Evolutionary conservation across 2,888 invertebrate species (phyloP).

Genomic region (Odontothrips loti): DNA sequence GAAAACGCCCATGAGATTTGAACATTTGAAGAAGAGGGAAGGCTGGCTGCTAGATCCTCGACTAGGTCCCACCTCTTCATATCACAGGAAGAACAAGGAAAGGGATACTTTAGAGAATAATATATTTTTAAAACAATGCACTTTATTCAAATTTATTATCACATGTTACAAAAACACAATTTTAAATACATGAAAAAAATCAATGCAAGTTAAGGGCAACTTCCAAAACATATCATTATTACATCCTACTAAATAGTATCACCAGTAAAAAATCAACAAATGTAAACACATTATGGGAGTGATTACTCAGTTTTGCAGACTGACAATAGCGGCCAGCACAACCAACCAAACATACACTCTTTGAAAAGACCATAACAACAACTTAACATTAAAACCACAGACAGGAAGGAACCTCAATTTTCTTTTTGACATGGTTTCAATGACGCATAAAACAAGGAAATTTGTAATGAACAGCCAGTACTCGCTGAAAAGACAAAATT

Average conservation of each 20-base stretch:
- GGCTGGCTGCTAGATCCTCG: no score
- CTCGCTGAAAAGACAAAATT: background rate
- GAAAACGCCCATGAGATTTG: no score
- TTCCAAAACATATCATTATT: no score
- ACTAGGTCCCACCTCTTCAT: no score
- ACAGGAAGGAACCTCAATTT: background rate
- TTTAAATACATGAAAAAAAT: no score
- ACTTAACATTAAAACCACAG: background rate
- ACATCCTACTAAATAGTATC: no score
- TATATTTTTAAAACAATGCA: background rate
- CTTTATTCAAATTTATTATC: background rate
- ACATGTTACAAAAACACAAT: background rate
- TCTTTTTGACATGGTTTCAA: background rate
- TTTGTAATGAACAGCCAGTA: background rate
- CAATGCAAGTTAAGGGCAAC: no score
- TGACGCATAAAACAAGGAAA: background rate
- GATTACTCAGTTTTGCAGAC: background rate
- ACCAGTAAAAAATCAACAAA: background rate
- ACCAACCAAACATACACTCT: background rate
- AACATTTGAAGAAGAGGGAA: background rate
- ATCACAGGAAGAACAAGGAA: no score
- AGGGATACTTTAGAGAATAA: no score
- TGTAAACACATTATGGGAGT: background rate
- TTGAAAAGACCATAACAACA: background rate
- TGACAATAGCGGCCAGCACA: background rate